Base-by-base conservation (phyloP, 2,113 vertebrate genomes). In the Lathamus discolor region DNA sequence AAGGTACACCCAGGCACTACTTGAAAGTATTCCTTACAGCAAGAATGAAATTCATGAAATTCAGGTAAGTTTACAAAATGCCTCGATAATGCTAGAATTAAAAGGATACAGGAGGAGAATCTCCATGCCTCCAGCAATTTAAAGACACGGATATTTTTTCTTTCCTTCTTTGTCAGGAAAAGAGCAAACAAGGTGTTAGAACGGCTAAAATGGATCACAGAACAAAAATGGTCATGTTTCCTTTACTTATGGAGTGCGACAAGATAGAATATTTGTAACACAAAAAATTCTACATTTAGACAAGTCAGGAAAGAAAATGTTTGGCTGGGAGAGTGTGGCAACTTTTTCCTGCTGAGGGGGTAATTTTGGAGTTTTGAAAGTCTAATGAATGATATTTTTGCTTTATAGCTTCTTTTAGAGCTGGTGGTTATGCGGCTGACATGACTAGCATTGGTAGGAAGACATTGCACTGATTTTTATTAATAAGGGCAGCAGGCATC, bases 11-110 rank as follows among this genome's bases (percentile, higher is more conserved):
- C 74, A 94, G 67, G 48, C 86, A 78, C 59, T 75, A 92, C 41
- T 55, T 92, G 54, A 91, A 93, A 94, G 25, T 59, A 67, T 48
- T 96, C 70, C 61, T 94, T 90, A 73, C 10, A 90, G 82, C 44
- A 94, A 93, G 9, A 54, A 23, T 63, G 48, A 91, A 83, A 68
- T 8, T 86, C 49, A 90, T 70, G 46, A 93, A 94, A 91, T 78
- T 70, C 31, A 84, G 41, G 10, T 69, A 63, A 46, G 8, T 57
- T 91, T 96, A 95, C 64, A 78, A 96, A 90, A 95, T 92, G 18
- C 78, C 78, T 95, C 70, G 23, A 87, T 96, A 93, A 93, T 15
- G 22, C 29, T 85, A 81, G 75, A 95, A 95, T 93, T 97, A 94
- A 95, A 96, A 75, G 10, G 29, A 51, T 35, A 64, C 5, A 3